phyloP scores from a whole-genome alignment of 2,888 invertebrate species.

The Urechis unicinctus region DNA sequence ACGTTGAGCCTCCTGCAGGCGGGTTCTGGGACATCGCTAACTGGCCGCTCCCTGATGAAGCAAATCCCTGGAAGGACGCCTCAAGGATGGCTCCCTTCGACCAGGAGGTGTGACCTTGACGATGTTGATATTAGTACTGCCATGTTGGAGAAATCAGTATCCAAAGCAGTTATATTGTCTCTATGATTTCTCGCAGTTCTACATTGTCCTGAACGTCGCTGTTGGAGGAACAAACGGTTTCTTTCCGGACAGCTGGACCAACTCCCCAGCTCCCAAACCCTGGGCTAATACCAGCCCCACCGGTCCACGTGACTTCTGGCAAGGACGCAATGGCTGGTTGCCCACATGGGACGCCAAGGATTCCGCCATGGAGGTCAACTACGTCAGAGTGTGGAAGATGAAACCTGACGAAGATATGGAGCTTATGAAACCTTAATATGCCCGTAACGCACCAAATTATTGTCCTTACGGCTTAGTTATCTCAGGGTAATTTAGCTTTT shows the following conservation, averaged over 20 bases:
- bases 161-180: not conserved
- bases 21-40: slow-evolving; percentile 64
- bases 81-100: slow-evolving; percentile 36
- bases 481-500: no score
- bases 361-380: slow-evolving; percentile 61
- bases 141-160: no score
- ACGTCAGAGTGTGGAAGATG: slow-evolving; percentile 59
- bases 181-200: slow-evolving; percentile 58
- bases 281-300: slow-evolving; percentile 65
- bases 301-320: slow-evolving; percentile 66
- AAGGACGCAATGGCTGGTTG: slow-evolving; percentile 29
- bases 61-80: slow-evolving; percentile 40
- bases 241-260: slow-evolving; percentile 58
- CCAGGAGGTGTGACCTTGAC: slow-evolving; percentile 11
- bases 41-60: slow-evolving; percentile 46
- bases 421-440: no score
- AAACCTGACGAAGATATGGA: no score
- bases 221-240: slow-evolving; percentile 68
- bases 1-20: slow-evolving; percentile 24
- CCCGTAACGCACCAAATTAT: no score
- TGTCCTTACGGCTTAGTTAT: no score
- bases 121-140: no score
- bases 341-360: slow-evolving; percentile 65
- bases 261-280: slow-evolving; percentile 59
- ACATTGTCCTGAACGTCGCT: slow-evolving; percentile 68